Percentiles rank a stretch among this genome's conserved stretches.
phyloP scores from a whole-genome alignment of 2,113 vertebrate genomes.

The Aspiorhynchus laticeps region DNA sequence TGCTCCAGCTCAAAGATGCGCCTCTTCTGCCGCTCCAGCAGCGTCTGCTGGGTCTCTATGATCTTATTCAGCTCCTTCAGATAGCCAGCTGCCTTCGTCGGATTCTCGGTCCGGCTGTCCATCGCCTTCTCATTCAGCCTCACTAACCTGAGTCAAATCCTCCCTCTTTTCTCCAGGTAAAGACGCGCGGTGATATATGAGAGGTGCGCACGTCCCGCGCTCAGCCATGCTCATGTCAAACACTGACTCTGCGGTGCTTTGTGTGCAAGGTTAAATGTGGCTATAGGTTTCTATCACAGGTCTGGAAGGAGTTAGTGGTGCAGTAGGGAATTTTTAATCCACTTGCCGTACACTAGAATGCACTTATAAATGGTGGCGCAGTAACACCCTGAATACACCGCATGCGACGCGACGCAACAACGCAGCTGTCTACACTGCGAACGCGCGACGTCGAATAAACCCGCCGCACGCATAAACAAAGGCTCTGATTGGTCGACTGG shows the following conservation, averaged over 20 bases:
- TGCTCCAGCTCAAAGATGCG: slow-evolving; percentile 90
- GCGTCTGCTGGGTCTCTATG: slow-evolving; percentile 90
- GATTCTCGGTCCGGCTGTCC: slow-evolving; percentile 86
- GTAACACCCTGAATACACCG: neutral
- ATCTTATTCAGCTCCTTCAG: slow-evolving; percentile 85
- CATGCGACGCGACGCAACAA: neutral
- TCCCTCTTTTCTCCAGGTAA: neutral
- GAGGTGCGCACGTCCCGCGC: neutral
- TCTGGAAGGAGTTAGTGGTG: neutral
- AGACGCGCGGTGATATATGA: neutral
- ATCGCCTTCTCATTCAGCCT: slow-evolving; percentile 67
- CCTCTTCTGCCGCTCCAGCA: slow-evolving; percentile 84
- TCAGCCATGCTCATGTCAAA: neutral
- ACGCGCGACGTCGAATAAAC: neutral
- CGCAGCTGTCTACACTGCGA: neutral
- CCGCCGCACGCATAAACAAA: slow-evolving; percentile 3
- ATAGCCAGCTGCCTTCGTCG: slow-evolving; percentile 87
- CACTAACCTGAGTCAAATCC: neutral
- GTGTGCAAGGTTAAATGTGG: neutral
- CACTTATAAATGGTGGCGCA: neutral
- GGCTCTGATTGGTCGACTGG: neutral
- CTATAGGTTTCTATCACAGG: neutral
- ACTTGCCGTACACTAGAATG: neutral
- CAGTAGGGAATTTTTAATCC: neutral
- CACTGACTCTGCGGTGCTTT: neutral